A percentile compares a stretch with the other conserved stretches of the same genome.
These are phyloP conservation scores for Anagrus nilaparvatae DNA, from an alignment of 1,140 invertebrate species.

Conservation along the genomic window DNA sequence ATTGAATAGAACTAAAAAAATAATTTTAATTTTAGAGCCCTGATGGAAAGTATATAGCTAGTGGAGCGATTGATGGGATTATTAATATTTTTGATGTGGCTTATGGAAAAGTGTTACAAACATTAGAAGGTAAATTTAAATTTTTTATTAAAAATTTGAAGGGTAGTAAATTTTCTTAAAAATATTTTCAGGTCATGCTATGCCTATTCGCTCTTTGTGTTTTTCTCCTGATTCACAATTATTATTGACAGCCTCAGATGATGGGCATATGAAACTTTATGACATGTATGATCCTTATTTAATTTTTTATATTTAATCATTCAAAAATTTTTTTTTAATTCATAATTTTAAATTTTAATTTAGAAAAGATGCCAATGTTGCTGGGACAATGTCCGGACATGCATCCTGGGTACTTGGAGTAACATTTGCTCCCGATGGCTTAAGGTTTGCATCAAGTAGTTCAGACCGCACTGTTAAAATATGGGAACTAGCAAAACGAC, in stretches of 20 bases:
- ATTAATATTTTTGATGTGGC: conserved; percentile 94
- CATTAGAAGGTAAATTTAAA: conserved; percentile 61
- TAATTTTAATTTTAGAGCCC: conserved; percentile 64
- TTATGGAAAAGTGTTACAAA: conserved; percentile 84
- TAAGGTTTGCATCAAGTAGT: conserved; percentile 89
- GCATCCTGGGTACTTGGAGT: conserved; percentile 94
- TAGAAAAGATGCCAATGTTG: conserved; percentile 82
- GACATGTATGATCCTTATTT: conserved; percentile 94
- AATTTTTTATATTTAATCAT: too few species aligned
- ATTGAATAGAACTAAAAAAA: not conserved
- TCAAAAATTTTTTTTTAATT: conserved; percentile 1
- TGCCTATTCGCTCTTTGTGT: conserved; percentile 88
- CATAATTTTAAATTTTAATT: conserved; percentile 6
- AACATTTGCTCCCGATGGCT: conserved; percentile 82
- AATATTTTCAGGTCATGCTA: conserved; percentile 69
- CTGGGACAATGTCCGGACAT: conserved; percentile 87
- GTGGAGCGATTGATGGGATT: conserved; percentile 90
- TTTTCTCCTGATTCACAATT: conserved; percentile 94
- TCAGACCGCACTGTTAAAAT: conserved; percentile 92
- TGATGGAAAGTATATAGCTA: conserved; percentile 93
- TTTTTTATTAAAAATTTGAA: conserved; percentile 4
- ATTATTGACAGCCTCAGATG: conserved; percentile 91
- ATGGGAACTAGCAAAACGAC: conserved; percentile 80
- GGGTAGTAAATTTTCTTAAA: not conserved
- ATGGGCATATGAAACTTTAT: conserved; percentile 95